phyloP scores from a whole-genome alignment of 2,888 invertebrate genomes.

The Dinocampus coccinellae region DNA sequence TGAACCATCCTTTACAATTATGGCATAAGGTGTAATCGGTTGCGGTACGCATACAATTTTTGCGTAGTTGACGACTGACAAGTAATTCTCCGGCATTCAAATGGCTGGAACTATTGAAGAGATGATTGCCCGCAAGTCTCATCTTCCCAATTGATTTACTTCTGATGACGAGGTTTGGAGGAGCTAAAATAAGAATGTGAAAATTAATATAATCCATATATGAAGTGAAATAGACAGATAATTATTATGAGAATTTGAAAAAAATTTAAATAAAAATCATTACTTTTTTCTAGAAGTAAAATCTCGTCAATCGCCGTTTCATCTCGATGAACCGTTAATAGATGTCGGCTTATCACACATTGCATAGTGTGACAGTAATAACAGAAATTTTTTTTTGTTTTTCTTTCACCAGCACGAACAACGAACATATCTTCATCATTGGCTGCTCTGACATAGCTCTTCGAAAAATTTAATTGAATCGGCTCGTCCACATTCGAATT shows the following conservation, averaged over 20 bases:
- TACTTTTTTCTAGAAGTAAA: no score
- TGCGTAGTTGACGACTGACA: not conserved
- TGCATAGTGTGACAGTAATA: constrained; percentile 42
- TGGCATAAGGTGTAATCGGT: constrained; percentile 43
- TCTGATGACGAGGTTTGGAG: no score
- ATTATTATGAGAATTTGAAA: no score
- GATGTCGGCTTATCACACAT: not conserved
- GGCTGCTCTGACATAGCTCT: no score
- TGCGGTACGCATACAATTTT: constrained; percentile 3
- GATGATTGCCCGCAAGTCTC: constrained; percentile 7
- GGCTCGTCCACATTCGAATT: no score
- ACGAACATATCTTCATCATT: not conserved
- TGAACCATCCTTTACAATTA: constrained; percentile 43
- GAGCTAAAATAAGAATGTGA: no score
- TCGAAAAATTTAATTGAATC: no score
- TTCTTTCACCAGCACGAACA: not conserved
- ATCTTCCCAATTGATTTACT: no score
- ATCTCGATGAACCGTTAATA: not conserved
- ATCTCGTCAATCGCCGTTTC: not conserved
- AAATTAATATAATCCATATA: no score
- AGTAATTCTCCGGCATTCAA: constrained; percentile 16
- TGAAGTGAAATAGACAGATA: no score
- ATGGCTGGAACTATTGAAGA: constrained; percentile 13
- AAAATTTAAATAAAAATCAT: not conserved
- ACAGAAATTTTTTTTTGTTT: constrained; percentile 42